These are phyloP conservation scores for Tenthredo livida DNA, from an alignment of 2,888 invertebrate genomes.

Conservation along the genomic window DNA sequence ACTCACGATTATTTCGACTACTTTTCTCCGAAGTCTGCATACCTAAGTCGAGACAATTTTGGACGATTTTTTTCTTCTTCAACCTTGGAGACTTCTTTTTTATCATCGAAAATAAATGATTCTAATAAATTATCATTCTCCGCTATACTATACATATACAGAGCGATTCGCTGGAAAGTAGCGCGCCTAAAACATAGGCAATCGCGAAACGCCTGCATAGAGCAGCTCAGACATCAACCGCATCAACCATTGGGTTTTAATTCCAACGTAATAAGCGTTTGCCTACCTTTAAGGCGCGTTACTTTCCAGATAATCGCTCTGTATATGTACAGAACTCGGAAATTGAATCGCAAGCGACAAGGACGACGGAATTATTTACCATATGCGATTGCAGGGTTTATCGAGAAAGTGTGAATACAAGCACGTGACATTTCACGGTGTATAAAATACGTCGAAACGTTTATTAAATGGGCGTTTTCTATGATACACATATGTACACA, in stretches of 20 bases:
- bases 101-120: background rate
- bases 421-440: background rate
- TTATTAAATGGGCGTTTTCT: background rate
- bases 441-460: background rate
- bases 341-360: conserved; percentile 13
- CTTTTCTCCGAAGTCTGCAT: too few relatives aligned
- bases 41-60: too few relatives aligned
- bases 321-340: background rate
- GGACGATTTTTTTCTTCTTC: background rate
- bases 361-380: conserved; percentile 18
- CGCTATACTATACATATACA: background rate
- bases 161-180: too few relatives aligned
- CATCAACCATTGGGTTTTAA: too few relatives aligned
- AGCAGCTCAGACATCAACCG: too few relatives aligned
- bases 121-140: too few relatives aligned
- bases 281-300: too few relatives aligned
- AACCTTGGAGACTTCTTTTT: background rate
- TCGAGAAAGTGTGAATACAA: background rate
- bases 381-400: background rate
- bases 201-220: too few relatives aligned
- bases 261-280: too few relatives aligned
- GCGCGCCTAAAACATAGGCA: too few relatives aligned
- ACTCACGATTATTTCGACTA: background rate
- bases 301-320: too few relatives aligned
- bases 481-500: background rate